A percentile compares a stretch with the other conserved stretches of the same genome.
These are phyloP conservation scores for Gadus macrocephalus DNA, from an alignment of 2,113 vertebrate genomes.

Conservation along the genomic window DNA sequence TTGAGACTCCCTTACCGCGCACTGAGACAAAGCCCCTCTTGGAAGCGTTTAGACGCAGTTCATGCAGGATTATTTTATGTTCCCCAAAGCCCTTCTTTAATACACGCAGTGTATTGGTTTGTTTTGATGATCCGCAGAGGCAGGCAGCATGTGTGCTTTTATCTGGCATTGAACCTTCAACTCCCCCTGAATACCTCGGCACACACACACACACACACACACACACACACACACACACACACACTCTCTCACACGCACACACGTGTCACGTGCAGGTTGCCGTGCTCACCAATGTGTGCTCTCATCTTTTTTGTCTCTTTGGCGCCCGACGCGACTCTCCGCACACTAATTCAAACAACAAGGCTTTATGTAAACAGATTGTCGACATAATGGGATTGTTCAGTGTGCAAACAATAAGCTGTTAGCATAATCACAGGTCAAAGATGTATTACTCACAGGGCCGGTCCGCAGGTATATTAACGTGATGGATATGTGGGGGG, in stretches of 20 bases:
- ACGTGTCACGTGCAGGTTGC: background rate
- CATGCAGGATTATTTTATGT: constrained; percentile 34
- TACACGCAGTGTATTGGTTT: constrained; percentile 11
- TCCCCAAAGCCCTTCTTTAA: constrained; percentile 6
- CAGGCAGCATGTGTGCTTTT: constrained; percentile 8
- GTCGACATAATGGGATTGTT: constrained; percentile 74
- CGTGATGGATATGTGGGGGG: constrained; percentile 67
- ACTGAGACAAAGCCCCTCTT: constrained; percentile 39
- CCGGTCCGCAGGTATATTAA: constrained; percentile 66
- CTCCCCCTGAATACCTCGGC: background rate
- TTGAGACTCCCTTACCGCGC: constrained; percentile 37
- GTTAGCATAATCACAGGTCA: constrained; percentile 75
- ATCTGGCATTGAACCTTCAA: constrained; percentile 30
- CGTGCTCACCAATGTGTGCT: background rate
- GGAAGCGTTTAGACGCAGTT: constrained; percentile 16
- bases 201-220: constrained; percentile 13
- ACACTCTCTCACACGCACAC: constrained; percentile 2
- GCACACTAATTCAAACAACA: constrained; percentile 63
- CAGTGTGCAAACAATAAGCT: constrained; percentile 75
- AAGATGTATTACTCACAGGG: constrained; percentile 66
- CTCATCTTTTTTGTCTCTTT: too few species aligned
- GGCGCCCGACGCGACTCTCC: background rate
- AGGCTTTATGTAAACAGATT: constrained; percentile 70
- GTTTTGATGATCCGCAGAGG: constrained; percentile 3
- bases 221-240: constrained; percentile 26